These are phyloP conservation scores for Thereva unica DNA, from an alignment of 2,888 invertebrate species.

Conservation along the genomic window DNA sequence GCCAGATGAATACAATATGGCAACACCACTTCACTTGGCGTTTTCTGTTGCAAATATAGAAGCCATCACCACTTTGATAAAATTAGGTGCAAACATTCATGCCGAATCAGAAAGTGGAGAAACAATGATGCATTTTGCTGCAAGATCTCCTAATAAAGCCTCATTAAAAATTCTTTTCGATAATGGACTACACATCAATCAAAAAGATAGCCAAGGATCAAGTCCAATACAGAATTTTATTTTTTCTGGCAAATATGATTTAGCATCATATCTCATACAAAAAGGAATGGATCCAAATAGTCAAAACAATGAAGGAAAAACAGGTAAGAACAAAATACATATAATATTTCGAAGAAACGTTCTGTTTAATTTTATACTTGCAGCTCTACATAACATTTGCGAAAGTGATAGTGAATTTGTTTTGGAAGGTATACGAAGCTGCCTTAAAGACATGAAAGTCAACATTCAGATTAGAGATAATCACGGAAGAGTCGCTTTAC, in stretches of 20 bases:
- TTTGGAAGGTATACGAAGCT: neutral
- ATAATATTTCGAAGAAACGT: neutral
- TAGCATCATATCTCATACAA: conserved; percentile 7
- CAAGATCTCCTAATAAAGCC: neutral
- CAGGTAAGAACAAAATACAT: neutral
- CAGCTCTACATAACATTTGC: conserved; percentile 15
- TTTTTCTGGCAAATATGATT: neutral
- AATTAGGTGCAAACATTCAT: conserved; percentile 10
- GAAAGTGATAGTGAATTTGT: conserved; percentile 14
- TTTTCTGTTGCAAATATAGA: conserved; percentile 18
- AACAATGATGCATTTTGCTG: conserved; percentile 15
- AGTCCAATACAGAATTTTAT: conserved; percentile 7
- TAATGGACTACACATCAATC: conserved; percentile 11
- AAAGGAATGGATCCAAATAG: conserved; percentile 9
- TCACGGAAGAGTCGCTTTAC: conserved; percentile 2
- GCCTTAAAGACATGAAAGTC: conserved; percentile 1
- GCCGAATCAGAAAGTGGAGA: conserved; percentile 7
- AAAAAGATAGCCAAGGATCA: conserved; percentile 6
- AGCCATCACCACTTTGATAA: conserved; percentile 5
- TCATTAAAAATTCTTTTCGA: neutral
- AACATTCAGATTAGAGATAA: neutral
- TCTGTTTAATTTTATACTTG: neutral
- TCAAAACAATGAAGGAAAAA: conserved; percentile 9
- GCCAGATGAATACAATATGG: conserved; percentile 11
- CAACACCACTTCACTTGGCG: conserved; percentile 13